Conservation (phyloP, 2,888 invertebrate species). For the Pyrochroa serraticornis region DNA sequence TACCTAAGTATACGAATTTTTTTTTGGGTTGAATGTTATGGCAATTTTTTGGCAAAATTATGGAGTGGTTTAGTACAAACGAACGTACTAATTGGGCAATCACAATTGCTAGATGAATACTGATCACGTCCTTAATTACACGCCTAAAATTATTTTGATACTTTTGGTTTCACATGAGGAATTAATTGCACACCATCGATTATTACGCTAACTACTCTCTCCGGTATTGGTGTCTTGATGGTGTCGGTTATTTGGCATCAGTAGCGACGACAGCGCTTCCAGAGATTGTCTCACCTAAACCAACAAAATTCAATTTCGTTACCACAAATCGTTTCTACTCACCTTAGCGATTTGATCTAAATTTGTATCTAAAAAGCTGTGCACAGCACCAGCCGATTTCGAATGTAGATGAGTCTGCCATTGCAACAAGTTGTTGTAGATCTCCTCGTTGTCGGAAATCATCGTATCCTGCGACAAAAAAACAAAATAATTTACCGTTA, state of each 20-base stretch:
- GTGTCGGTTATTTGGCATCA: constrained; percentile 46
- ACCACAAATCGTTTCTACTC: constrained; percentile 32
- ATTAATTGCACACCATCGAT: not conserved
- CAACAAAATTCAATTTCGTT: constrained; percentile 4
- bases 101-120: constrained; percentile 22
- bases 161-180: too few species aligned
- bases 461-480: constrained; percentile 5
- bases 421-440: constrained; percentile 70
- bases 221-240: constrained; percentile 12
- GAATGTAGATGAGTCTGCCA: constrained; percentile 75
- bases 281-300: constrained; percentile 78
- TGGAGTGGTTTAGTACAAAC: not conserved
- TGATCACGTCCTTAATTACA: constrained; percentile 17
- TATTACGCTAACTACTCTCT: constrained; percentile 18
- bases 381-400: constrained; percentile 73
- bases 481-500: too few species aligned
- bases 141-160: constrained; percentile 1
- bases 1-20: constrained; percentile 13
- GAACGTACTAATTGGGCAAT: constrained; percentile 8
- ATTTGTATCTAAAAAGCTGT: constrained; percentile 77
- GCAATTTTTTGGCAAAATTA: constrained; percentile 22
- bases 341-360: constrained; percentile 83
- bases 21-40: not conserved
- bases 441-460: constrained; percentile 63
- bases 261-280: constrained; percentile 76